Evolutionary conservation across 2,797 vertebrate genomes (phyloP).

Genomic region (Iguana delicatissima): DNA sequence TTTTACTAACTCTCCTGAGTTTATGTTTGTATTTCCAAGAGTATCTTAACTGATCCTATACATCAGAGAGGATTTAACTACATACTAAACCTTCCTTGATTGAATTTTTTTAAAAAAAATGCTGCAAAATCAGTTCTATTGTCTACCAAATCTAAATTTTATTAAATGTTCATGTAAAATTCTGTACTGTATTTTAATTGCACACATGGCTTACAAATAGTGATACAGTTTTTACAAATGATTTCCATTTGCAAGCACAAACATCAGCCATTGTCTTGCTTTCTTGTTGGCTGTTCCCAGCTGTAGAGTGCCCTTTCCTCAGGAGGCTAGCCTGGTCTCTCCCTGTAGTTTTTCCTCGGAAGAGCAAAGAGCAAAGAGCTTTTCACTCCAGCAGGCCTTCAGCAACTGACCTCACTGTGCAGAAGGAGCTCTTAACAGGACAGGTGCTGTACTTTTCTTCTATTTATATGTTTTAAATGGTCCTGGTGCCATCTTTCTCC

Average conservation of each 20-base stretch:
- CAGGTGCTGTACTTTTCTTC: no score
- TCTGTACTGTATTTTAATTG: background rate
- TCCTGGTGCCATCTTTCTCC: constrained; percentile 61
- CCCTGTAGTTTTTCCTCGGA: no score
- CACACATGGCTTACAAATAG: no score
- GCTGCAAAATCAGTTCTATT: background rate
- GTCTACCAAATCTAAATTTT: background rate
- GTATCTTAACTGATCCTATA: background rate
- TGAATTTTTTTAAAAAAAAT: background rate
- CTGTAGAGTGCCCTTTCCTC: no score
- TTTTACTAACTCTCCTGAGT: no score
- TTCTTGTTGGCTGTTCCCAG: no score
- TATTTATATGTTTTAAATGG: background rate
- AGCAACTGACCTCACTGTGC: no score
- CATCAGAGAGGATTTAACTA: background rate
- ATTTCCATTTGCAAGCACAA: background rate
- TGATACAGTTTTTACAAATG: background rate
- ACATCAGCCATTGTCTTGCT: background rate
- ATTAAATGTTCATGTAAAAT: background rate
- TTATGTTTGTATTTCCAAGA: background rate
- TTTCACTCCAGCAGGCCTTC: no score
- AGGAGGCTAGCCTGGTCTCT: no score
- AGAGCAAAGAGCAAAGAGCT: no score
- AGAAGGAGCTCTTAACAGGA: no score
- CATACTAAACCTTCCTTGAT: background rate